A percentile compares a stretch with the other conserved stretches of the same genome.
Evolutionary conservation across 2,113 vertebrate genomes (phyloP).

Genomic region (Bubo scandiacus): DNA sequence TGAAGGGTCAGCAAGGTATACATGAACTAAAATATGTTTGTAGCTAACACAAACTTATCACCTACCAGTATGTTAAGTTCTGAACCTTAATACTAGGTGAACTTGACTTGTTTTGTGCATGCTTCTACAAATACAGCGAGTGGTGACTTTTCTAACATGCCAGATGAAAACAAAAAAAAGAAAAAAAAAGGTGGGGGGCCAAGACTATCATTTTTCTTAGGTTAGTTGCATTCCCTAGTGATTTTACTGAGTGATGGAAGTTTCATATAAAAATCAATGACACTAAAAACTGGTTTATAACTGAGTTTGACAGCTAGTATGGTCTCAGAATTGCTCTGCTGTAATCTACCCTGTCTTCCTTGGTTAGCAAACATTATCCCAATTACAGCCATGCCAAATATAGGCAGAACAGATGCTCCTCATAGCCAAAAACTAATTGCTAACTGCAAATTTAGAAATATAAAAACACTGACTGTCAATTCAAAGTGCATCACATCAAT

Average conservation of each 20-base stretch:
- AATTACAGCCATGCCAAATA: constrained; percentile 5
- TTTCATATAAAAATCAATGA: constrained; percentile 10
- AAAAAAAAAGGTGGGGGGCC: not conserved
- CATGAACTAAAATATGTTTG: not conserved
- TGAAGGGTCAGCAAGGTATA: not conserved
- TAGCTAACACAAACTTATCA: not conserved
- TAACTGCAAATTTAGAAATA: constrained; percentile 3
- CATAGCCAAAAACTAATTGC: not conserved
- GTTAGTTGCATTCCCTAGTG: not conserved
- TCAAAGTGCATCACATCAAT: not conserved
- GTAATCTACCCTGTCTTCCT: not conserved
- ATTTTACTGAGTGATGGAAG: not conserved
- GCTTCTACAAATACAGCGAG: not conserved
- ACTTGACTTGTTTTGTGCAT: not conserved
- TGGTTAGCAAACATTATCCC: constrained; percentile 15
- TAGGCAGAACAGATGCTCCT: constrained; percentile 18
- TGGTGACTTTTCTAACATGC: not conserved
- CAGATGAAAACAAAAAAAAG: not conserved
- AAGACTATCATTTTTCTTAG: not conserved
- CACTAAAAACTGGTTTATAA: constrained; percentile 37
- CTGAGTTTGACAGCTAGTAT: not conserved
- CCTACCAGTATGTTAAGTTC: not conserved
- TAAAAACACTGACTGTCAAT: not conserved
- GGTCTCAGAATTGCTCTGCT: not conserved
- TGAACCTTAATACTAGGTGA: not conserved